Conservation (phyloP, 2,113 vertebrate species). For the Nymphicus hollandicus region DNA sequence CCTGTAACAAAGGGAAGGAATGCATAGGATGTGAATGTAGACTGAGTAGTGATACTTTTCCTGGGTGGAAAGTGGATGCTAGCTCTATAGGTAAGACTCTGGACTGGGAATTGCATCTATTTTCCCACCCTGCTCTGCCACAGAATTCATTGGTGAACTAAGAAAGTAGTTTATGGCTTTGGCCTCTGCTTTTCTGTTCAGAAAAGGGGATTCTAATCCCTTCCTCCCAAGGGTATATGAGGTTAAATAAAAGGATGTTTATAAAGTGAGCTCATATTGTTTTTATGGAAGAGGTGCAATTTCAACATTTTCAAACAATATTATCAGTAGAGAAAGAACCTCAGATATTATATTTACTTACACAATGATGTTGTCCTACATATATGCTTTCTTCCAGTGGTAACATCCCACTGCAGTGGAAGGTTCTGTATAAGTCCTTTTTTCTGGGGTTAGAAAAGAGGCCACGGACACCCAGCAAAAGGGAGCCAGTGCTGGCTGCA, state of each 20-base stretch:
- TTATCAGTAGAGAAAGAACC: neutral
- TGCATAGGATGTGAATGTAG: neutral
- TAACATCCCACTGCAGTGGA: neutral
- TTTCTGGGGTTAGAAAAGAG: neutral
- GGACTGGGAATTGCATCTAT: neutral
- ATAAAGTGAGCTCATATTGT: neutral
- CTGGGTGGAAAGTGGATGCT: neutral
- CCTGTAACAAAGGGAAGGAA: neutral
- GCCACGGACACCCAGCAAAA: neutral
- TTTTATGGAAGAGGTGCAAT: neutral
- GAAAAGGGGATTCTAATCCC: neutral
- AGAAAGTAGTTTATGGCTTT: neutral
- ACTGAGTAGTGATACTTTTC: neutral
- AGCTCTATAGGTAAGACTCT: neutral
- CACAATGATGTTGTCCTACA: neutral
- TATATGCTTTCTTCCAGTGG: neutral
- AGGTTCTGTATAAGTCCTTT: neutral
- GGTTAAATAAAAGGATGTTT: conserved; percentile 48
- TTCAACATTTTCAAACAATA: neutral
- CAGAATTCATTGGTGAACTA: neutral
- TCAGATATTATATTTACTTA: neutral
- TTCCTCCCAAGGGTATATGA: neutral
- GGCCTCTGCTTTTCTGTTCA: neutral
- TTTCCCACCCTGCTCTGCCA: neutral
- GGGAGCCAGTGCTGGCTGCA: neutral